Percentiles rank a stretch among this genome's conserved stretches.
Evolutionary conservation across 2,797 vertebrate species (phyloP).

Genomic region (Anabacerthia variegaticeps): DNA sequence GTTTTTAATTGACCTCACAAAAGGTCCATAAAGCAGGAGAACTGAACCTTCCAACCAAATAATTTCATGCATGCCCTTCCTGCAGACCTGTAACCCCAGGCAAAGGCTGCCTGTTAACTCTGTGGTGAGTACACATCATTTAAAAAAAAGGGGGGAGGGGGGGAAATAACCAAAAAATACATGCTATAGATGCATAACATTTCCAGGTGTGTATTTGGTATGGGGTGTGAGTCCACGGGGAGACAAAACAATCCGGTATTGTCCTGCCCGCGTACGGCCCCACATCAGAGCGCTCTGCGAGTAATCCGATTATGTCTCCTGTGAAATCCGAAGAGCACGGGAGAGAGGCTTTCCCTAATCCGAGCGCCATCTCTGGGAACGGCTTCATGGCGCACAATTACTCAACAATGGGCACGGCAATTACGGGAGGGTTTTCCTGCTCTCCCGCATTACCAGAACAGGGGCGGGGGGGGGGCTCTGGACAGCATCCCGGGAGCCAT

Average conservation of each 20-base stretch:
- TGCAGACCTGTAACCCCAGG: neutral
- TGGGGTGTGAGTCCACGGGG: neutral
- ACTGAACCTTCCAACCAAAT: neutral
- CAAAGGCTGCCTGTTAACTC: neutral
- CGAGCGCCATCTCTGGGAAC: neutral
- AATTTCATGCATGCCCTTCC: neutral
- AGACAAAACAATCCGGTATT: neutral
- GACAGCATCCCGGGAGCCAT: neutral
- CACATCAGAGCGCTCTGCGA: neutral
- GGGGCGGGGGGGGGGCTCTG: no score
- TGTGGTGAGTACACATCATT: accelerated
- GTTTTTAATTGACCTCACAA: neutral
- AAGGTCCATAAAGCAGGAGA: neutral
- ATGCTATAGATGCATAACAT: accelerated
- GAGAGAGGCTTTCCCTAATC: neutral
- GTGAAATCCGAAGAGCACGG: neutral
- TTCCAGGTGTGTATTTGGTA: neutral
- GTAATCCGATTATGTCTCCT: neutral
- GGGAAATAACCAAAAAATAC: neutral
- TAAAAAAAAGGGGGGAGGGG: no score
- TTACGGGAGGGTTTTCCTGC: neutral
- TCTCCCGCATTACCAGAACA: accelerated
- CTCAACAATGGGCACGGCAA: neutral
- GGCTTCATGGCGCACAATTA: neutral
- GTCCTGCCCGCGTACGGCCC: neutral